Conservation (phyloP, 2,797 vertebrate species). For the Delichon dasypus region DNA sequence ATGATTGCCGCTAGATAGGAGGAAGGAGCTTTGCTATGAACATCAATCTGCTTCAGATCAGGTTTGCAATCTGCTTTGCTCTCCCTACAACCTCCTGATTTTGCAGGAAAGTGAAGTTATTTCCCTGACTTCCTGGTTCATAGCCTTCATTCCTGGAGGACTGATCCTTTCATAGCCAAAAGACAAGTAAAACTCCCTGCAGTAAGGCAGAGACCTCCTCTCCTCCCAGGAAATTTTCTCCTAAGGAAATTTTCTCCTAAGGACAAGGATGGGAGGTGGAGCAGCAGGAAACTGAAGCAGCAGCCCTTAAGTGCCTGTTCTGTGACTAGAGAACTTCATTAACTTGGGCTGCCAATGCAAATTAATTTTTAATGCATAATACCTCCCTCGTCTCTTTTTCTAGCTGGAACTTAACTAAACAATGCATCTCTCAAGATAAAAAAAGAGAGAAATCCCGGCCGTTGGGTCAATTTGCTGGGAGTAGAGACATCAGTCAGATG, state of each 20-base stretch:
- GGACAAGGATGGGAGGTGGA: neutral
- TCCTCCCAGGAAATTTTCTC: neutral
- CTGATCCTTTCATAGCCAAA: neutral
- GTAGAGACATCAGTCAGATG: neutral
- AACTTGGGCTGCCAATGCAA: neutral
- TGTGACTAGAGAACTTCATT: neutral
- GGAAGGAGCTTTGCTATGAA: neutral
- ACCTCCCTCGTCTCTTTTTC: neutral
- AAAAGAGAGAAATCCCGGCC: neutral
- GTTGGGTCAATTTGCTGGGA: neutral
- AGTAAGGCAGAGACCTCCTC: neutral
- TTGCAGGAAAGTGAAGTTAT: neutral
- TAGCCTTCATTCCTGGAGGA: neutral
- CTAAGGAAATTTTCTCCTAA: neutral
- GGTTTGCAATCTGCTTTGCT: neutral
- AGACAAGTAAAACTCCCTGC: neutral
- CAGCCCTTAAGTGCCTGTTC: neutral
- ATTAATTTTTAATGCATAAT: slow-evolving; percentile 22
- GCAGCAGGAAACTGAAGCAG: neutral
- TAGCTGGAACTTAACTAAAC: slow-evolving; percentile 13
- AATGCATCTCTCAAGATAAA: neutral
- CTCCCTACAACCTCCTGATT: neutral
- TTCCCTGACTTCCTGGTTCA: neutral
- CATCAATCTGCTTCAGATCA: neutral
- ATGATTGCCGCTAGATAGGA: neutral